A percentile compares a stretch with the other conserved stretches of the same genome.
These are phyloP conservation scores for Ladona fulva DNA, from an alignment of 1,140 invertebrate genomes.

Conservation along the genomic window DNA sequence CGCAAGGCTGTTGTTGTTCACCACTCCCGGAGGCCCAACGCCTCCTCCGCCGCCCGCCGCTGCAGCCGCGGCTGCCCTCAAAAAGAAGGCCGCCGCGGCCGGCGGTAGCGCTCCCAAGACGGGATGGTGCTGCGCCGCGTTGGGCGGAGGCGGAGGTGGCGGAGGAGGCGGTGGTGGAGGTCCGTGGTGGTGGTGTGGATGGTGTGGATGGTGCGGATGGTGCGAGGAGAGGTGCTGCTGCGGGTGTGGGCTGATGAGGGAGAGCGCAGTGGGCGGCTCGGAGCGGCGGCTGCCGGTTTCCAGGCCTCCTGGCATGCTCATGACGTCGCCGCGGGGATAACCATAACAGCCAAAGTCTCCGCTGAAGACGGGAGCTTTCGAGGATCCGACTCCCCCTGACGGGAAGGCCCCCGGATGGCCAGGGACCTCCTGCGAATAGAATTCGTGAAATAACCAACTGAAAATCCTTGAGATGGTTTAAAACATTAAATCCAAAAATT, in stretches of 20 bases:
- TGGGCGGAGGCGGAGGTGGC: background rate
- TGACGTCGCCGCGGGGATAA: background rate
- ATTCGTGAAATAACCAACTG: no score
- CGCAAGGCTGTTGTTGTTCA: background rate
- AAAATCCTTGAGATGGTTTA: no score
- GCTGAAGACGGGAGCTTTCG: background rate
- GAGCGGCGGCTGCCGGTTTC: background rate
- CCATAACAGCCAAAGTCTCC: background rate
- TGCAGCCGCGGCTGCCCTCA: background rate
- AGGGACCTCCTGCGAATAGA: background rate
- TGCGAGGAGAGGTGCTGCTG: background rate
- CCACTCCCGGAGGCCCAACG: background rate
- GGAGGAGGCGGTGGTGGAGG: background rate
- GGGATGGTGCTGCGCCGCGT: background rate
- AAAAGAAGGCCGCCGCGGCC: background rate
- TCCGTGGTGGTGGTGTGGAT: background rate
- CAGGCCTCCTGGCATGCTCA: background rate
- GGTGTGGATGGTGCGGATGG: background rate
- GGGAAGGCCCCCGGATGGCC: background rate
- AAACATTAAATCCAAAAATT: no score
- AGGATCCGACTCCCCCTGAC: background rate
- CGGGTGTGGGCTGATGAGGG: background rate
- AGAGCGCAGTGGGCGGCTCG: background rate
- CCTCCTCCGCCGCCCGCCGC: background rate
- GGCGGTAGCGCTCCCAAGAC: background rate